Percentiles rank a stretch among this genome's conserved stretches.
These are phyloP conservation scores for Phrynocephalus guinanensis DNA, from an alignment of 2,797 vertebrate species.

Conservation along the genomic window DNA sequence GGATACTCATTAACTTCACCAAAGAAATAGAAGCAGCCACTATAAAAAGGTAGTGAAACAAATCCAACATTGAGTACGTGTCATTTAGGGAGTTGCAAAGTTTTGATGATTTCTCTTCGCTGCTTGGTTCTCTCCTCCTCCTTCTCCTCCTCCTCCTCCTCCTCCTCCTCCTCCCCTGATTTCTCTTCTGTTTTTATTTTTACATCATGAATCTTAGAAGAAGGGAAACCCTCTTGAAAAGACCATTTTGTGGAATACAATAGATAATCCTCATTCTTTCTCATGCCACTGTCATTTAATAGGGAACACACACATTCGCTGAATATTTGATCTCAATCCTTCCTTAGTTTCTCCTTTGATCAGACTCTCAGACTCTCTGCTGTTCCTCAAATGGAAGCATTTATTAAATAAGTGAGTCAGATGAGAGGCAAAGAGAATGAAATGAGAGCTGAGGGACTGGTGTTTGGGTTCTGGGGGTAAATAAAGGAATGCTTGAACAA, in stretches of 20 bases:
- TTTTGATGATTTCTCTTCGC: conserved; percentile 65
- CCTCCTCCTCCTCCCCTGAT: background rate
- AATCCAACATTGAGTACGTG: conserved; percentile 53
- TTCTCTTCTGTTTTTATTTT: conserved; percentile 62
- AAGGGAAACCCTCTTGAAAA: conserved; percentile 55
- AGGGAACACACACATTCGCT: conserved; percentile 60
- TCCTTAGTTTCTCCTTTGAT: conserved; percentile 61
- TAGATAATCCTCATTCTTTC: conserved; percentile 48
- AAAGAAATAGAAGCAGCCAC: conserved; percentile 71
- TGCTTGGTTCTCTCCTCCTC: conserved; percentile 35
- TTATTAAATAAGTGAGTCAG: conserved; percentile 54
- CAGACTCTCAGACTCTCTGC: conserved; percentile 41
- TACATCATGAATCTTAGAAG: conserved; percentile 61
- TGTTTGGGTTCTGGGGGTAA: conserved; percentile 4
- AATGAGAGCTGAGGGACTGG: conserved; percentile 27
- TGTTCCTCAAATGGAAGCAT: conserved; percentile 45
- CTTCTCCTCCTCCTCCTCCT: background rate
- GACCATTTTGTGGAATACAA: conserved; percentile 28
- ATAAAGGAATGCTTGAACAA: conserved; percentile 34
- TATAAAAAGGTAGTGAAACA: conserved; percentile 71
- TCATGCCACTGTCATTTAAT: conserved; percentile 63
- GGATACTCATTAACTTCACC: conserved; percentile 66
- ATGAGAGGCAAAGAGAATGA: conserved; percentile 42
- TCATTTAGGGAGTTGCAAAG: conserved; percentile 61
- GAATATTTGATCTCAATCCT: conserved; percentile 63